phyloP scores from a whole-genome alignment of 1,140 invertebrate species.

The Atopsyche davidsoni region DNA sequence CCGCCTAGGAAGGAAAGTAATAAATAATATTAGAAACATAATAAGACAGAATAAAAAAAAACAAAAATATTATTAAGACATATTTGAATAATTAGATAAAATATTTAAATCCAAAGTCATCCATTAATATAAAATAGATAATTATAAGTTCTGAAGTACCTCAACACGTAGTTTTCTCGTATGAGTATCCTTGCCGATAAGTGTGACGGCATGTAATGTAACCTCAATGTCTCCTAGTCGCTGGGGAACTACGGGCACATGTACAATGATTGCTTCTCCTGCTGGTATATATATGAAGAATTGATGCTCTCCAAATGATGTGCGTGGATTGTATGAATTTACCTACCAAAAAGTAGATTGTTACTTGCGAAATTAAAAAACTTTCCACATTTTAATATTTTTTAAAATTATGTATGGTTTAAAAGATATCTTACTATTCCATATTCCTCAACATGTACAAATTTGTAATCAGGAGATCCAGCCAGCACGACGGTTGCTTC shows the following conservation, averaged over 20 bases:
- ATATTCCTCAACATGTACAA: constrained; percentile 88
- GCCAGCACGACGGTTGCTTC: constrained; percentile 81
- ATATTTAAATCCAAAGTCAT: too few species aligned
- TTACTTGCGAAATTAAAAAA: too few species aligned
- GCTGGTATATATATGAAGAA: constrained; percentile 84
- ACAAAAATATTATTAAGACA: too few species aligned
- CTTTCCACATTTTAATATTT: too few species aligned
- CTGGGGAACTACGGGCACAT: constrained; percentile 85
- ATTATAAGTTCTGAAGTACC: constrained; percentile 39
- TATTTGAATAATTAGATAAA: too few species aligned
- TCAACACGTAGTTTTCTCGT: constrained; percentile 70
- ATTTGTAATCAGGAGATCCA: constrained; percentile 86
- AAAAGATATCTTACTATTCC: constrained; percentile 61
- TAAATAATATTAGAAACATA: constrained; percentile 9
- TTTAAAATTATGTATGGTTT: too few species aligned
- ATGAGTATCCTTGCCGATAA: constrained; percentile 75
- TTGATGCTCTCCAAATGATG: constrained; percentile 86
- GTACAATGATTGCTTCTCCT: constrained; percentile 73
- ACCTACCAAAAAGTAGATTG: constrained; percentile 41
- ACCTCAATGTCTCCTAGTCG: constrained; percentile 74
- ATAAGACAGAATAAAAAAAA: too few species aligned
- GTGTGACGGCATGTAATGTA: constrained; percentile 74
- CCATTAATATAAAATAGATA: too few species aligned
- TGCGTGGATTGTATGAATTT: constrained; percentile 76
- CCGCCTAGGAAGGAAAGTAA: constrained; percentile 56